These are phyloP conservation scores for Sitta carolinensis DNA, from an alignment of 2,797 vertebrate genomes.

Conservation along the genomic window DNA sequence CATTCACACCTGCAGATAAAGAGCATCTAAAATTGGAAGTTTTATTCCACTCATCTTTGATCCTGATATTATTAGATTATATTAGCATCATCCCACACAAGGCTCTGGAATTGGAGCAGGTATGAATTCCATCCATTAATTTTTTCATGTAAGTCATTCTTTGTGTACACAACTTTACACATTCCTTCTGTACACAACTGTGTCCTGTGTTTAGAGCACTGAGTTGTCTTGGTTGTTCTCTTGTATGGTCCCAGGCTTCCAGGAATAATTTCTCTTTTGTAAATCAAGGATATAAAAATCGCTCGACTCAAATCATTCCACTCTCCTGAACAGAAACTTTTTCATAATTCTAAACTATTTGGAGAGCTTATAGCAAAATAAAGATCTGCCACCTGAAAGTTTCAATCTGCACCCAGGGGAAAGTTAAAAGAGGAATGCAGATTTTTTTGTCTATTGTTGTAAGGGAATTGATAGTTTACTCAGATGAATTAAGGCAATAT, in stretches of 20 bases:
- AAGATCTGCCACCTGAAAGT: constrained; percentile 13
- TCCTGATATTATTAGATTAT: constrained; percentile 62
- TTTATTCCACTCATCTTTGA: constrained; percentile 66
- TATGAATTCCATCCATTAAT: not conserved
- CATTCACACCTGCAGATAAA: constrained; percentile 70
- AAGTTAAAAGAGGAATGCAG: constrained; percentile 3
- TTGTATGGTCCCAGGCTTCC: not conserved
- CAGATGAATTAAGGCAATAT: constrained; percentile 29
- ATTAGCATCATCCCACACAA: constrained; percentile 55
- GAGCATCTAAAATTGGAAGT: constrained; percentile 64
- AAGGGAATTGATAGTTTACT: constrained; percentile 41
- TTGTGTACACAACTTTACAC: not conserved
- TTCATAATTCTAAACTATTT: not conserved
- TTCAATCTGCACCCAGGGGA: not conserved
- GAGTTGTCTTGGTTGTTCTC: not conserved
- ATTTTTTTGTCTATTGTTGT: constrained; percentile 36
- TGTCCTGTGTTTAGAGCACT: not conserved
- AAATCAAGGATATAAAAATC: not conserved
- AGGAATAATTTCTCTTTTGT: not conserved
- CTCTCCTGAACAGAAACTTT: not conserved
- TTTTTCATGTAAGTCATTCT: not conserved
- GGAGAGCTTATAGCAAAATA: not conserved
- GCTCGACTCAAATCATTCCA: not conserved
- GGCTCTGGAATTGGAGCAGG: constrained; percentile 4
- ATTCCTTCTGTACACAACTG: not conserved